Evolutionary conservation across 2,888 invertebrate genomes (phyloP).

Genomic region (Rhingia rostrata): DNA sequence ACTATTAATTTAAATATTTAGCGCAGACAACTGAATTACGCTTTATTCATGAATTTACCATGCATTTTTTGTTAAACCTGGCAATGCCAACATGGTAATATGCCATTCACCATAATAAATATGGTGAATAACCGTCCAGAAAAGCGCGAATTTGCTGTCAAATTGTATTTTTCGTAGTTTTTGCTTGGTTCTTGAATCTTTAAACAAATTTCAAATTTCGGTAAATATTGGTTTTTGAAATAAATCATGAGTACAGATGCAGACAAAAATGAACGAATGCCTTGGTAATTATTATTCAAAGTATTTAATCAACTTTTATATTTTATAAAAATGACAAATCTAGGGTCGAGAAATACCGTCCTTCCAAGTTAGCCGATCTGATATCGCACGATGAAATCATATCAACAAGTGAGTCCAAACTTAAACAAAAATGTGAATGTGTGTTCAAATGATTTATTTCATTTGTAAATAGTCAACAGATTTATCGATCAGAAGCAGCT

Average conservation of each 20-base stretch:
- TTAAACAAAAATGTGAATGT: too few relatives aligned
- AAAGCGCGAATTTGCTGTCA: slow-evolving; percentile 36
- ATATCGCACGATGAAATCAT: slow-evolving; percentile 99
- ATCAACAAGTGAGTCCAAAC: slow-evolving; percentile 90
- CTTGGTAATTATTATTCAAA: slow-evolving; percentile 76
- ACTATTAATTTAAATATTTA: too few relatives aligned
- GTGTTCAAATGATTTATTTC: slow-evolving; percentile 27
- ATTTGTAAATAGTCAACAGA: slow-evolving; percentile 86
- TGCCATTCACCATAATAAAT: too few relatives aligned
- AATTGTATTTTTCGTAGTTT: slow-evolving; percentile 16
- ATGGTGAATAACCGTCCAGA: slow-evolving; percentile 4
- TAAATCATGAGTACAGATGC: slow-evolving; percentile 56
- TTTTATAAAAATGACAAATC: neutral
- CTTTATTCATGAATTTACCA: neutral
- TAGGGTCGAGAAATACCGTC: slow-evolving; percentile 99
- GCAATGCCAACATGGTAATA: neutral
- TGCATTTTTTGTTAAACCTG: neutral
- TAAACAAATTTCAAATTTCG: too few relatives aligned
- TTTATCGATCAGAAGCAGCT: slow-evolving; percentile 95
- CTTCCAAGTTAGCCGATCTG: slow-evolving; percentile 93
- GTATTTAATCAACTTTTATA: neutral
- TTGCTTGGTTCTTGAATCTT: neutral
- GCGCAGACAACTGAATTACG: neutral
- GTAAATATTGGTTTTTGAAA: neutral
- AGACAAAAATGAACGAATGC: slow-evolving; percentile 77